Percentiles rank a stretch among this genome's conserved stretches.
These are phyloP conservation scores for Poecilia velifera DNA, from an alignment of 2,797 vertebrate species.

Conservation along the genomic window DNA sequence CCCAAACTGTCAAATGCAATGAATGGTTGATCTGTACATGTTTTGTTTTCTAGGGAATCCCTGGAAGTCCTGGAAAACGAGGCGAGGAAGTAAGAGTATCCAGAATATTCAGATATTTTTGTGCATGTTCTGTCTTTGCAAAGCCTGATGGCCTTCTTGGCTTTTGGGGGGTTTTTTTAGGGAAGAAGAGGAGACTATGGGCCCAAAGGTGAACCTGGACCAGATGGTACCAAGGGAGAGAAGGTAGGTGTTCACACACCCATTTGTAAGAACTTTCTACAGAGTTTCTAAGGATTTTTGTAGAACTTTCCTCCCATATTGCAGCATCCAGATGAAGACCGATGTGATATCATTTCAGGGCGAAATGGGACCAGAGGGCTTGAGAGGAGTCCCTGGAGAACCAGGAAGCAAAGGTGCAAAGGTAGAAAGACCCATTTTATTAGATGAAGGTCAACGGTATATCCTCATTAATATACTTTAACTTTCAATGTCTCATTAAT, in stretches of 20 bases:
- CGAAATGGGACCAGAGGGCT: slow-evolving; percentile 80
- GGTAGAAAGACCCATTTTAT: slow-evolving; percentile 52
- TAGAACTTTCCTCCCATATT: slow-evolving; percentile 3
- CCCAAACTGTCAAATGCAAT: not conserved
- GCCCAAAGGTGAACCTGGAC: slow-evolving; percentile 84
- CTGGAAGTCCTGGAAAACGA: slow-evolving; percentile 80
- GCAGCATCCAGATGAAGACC: not conserved
- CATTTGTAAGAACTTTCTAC: not conserved
- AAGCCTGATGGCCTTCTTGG: slow-evolving; percentile 2
- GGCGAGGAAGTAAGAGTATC: slow-evolving; percentile 86
- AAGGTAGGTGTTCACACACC: slow-evolving; percentile 77
- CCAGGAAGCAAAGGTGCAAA: slow-evolving; percentile 78
- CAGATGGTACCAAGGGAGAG: slow-evolving; percentile 83
- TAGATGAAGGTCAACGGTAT: not conserved
- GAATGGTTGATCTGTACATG: slow-evolving; percentile 36
- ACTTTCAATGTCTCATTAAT: too few relatives aligned
- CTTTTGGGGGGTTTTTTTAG: slow-evolving; percentile 69
- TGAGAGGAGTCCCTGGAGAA: slow-evolving; percentile 79
- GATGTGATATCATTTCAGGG: slow-evolving; percentile 72
- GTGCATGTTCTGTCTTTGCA: not conserved
- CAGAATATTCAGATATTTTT: not conserved
- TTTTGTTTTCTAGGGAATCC: slow-evolving; percentile 70
- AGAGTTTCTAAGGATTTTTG: not conserved
- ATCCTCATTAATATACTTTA: not conserved
- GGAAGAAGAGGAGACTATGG: slow-evolving; percentile 94